A percentile compares a stretch with the other conserved stretches of the same genome.
These are phyloP conservation scores for Talpa occidentalis DNA, from an alignment of 2,113 vertebrate species.

Conservation along the genomic window DNA sequence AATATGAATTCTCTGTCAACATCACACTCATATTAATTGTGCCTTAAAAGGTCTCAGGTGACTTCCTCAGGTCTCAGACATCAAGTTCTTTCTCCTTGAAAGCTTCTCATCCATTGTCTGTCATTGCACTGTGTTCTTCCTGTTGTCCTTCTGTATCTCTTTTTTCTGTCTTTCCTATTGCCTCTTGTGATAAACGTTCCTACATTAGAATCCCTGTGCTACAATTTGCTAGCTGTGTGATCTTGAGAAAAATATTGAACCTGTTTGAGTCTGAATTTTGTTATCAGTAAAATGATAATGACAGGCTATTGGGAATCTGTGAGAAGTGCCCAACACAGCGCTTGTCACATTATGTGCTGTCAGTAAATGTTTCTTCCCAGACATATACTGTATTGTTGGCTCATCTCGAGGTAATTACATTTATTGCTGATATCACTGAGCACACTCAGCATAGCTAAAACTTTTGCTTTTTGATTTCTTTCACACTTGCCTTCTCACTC, in stretches of 20 bases:
- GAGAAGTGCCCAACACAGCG: not conserved
- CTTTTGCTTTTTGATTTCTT: constrained; percentile 32
- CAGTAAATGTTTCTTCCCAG: not conserved
- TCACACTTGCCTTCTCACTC: not conserved
- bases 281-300: not conserved
- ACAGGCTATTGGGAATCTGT: not conserved
- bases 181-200: not conserved
- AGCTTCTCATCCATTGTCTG: not conserved
- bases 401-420: not conserved
- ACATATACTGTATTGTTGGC: not conserved
- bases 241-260: not conserved
- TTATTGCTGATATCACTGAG: not conserved
- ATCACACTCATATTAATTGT: not conserved
- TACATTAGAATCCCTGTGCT: not conserved
- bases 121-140: not conserved
- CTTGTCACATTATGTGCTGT: not conserved
- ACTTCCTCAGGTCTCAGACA: not conserved
- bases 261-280: not conserved
- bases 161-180: not conserved
- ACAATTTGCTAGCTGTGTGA: not conserved
- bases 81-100: not conserved
- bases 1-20: not conserved
- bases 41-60: not conserved
- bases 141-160: not conserved
- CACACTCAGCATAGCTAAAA: not conserved